Evolutionary conservation across 2,113 vertebrate species (phyloP).

Genomic region (Heterochromis multidens): DNA sequence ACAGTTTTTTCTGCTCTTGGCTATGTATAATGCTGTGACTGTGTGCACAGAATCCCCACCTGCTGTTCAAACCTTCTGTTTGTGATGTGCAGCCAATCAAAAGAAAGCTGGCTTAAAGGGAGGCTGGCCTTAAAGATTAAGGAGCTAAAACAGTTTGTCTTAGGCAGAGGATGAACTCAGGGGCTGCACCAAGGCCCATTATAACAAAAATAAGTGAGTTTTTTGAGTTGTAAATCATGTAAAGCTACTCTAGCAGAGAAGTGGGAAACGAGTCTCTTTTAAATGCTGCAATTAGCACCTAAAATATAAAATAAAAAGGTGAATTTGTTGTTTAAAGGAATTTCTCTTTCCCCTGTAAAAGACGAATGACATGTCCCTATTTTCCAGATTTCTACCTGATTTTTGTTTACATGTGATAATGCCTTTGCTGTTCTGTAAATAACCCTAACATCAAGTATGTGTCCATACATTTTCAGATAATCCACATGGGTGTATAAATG

Average conservation of each 20-base stretch:
- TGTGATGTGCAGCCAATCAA: rapidly evolving
- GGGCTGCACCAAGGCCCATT: background rate
- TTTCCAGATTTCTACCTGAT: background rate
- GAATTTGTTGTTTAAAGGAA: background rate
- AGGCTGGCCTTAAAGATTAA: background rate
- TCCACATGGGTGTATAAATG: background rate
- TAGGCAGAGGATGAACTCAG: background rate
- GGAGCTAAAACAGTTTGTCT: background rate
- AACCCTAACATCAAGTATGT: background rate
- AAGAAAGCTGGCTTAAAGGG: background rate
- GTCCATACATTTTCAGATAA: background rate
- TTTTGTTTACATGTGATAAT: background rate
- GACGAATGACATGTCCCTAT: background rate
- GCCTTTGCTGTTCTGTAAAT: background rate
- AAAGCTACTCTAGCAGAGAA: background rate
- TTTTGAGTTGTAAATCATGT: background rate
- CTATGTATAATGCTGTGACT: background rate
- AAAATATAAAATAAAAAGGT: background rate
- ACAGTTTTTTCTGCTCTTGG: background rate
- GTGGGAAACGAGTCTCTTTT: background rate
- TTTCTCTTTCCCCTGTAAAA: background rate
- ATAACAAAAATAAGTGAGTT: background rate
- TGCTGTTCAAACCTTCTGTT: background rate
- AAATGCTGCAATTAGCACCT: background rate
- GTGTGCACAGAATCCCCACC: too few species aligned